Conservation (phyloP, 35 echinoderm and acorn worm species). For the Stichopus chloronotus region DNA sequence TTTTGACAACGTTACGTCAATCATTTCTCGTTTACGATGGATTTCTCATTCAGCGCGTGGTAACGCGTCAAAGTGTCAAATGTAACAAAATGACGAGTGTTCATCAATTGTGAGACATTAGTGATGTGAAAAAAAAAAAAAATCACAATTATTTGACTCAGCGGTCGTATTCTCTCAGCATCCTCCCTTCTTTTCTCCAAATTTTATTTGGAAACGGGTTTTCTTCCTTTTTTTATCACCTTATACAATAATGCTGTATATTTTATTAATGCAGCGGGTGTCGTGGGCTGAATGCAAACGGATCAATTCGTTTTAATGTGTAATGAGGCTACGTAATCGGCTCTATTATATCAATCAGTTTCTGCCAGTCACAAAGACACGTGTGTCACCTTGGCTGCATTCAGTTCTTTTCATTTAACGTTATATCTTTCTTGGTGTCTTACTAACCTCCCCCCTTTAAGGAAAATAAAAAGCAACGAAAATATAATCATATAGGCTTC, state of each 20-base stretch:
- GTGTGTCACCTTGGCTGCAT: neutral
- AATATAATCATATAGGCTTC: neutral
- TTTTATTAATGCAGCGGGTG: neutral
- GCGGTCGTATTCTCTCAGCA: neutral
- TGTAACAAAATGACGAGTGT: neutral
- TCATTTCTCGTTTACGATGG: no score
- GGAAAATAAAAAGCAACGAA: neutral
- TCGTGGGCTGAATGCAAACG: neutral
- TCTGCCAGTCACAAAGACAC: neutral
- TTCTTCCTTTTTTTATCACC: neutral
- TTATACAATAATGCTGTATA: neutral
- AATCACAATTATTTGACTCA: neutral
- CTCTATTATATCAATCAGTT: neutral
- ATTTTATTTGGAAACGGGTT: no score
- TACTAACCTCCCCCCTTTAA: no score
- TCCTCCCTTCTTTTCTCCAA: no score
- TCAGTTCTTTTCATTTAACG: neutral
- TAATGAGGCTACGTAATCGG: neutral
- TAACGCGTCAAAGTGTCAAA: neutral
- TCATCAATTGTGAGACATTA: neutral
- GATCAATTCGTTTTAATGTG: neutral
- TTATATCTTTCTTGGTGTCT: no score
- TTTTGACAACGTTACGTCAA: no score
- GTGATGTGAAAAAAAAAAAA: neutral
- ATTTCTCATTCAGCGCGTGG: no score